Evolutionary conservation across 2,113 vertebrate species (phyloP).

Genomic region (Cochlearius cochlearius): DNA sequence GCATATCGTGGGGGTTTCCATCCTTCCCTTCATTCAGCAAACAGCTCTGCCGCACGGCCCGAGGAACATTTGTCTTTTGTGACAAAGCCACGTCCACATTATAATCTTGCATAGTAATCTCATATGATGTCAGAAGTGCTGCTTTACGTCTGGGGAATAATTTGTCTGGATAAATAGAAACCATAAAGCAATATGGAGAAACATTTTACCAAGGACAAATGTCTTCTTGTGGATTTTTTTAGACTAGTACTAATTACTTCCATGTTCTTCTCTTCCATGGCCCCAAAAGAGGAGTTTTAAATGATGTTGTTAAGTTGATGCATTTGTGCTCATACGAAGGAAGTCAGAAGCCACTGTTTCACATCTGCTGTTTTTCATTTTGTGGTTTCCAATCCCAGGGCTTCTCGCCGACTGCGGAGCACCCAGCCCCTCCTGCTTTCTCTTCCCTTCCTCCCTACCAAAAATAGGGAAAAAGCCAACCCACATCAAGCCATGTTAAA

Average conservation of each 20-base stretch:
- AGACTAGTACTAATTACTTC: not conserved
- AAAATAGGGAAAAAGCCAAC: not conserved
- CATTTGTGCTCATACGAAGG: not conserved
- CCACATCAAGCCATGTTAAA: not conserved
- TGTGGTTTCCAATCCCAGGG: not conserved
- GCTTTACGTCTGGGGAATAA: not conserved
- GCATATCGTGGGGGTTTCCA: not conserved
- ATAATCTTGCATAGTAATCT: not conserved
- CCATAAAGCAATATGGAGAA: not conserved
- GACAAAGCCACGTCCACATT: not conserved
- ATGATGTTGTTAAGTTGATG: not conserved
- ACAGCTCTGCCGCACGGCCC: not conserved
- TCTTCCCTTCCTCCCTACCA: not conserved
- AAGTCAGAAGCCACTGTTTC: constrained; percentile 44
- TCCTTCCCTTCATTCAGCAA: not conserved
- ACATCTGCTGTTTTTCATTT: constrained; percentile 5
- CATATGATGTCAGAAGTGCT: not conserved
- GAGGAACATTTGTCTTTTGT: not conserved
- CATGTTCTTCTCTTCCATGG: not conserved
- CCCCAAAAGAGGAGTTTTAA: not conserved
- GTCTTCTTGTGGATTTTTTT: not conserved
- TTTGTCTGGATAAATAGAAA: not conserved
- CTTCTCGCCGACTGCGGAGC: not conserved
- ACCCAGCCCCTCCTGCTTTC: not conserved
- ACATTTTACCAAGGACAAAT: not conserved